Evolutionary conservation across 2,797 vertebrate genomes (phyloP), one percentile per base, ranked within the genome.

Genomic region (Neomorphus geoffroyi): DNA sequence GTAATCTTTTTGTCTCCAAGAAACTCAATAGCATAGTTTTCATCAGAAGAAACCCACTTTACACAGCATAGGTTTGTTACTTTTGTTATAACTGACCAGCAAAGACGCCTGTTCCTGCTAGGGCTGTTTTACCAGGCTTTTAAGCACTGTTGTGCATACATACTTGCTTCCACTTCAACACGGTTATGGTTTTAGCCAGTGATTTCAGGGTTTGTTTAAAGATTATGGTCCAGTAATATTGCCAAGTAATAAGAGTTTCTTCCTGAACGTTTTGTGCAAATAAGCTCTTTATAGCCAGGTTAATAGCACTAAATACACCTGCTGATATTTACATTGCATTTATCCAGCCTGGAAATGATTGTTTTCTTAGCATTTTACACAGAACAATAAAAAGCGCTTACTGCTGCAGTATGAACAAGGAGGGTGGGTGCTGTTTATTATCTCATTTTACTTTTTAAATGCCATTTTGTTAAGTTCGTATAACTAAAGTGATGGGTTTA

Each of bases 261-360:
- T 94, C 87, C 88, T 91, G 78, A 92, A 57, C 73, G 27, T 93
- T 95, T 89, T 92, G 72, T 88, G 86, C 78, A 85, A 80, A 78
- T 86, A 94, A 92, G 79, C 33, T 45, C 39, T 96, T 96, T 94
- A 93, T 83, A 87, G 56, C 75, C 17, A 26, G 28, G 37, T 39
- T 92, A 92, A 96, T 95, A 85, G 91, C 86, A 45, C 58, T 91
- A 79, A 93, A 89, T 88, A 61, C 21, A 96, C 60, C 48, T 95
- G 89, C 32, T 95, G 62, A 46, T 96, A 95, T 97, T 96, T 97
- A 84, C 81, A 75, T 79, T 92, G 91, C 74, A 92, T 94, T 93
- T 95, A 61, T 60, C 66, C 39, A 93, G 46, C 87, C 89, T 94
- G 89, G 93, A 96, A 96, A 88, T 80, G 18, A 74, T 50, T 88